Evolutionary conservation across 37 sponge, comb jelly and placozoan species (phyloP).

Genomic region (Agelas oroides): DNA sequence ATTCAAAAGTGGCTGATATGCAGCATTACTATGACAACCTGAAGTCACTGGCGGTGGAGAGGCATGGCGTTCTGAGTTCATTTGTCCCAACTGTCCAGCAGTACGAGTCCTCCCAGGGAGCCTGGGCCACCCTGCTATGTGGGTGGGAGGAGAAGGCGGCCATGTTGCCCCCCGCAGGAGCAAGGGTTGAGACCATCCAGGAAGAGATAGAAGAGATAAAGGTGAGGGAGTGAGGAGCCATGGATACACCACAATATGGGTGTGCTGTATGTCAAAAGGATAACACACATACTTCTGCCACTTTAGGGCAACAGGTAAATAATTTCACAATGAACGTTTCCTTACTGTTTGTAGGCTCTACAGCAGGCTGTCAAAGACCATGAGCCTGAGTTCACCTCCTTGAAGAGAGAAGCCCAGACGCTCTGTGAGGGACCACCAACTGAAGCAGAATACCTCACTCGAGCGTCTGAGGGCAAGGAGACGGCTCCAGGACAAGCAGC

Average conservation of each 20-base stretch:
- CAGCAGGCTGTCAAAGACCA: slow-evolving; percentile 40
- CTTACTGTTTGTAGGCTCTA: slow-evolving; percentile 20
- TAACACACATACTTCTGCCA: no score
- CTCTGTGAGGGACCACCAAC: slow-evolving; percentile 33
- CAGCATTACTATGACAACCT: slow-evolving; percentile 16
- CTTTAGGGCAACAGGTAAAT: no score
- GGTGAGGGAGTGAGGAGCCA: slow-evolving; percentile 14
- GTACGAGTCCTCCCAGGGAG: slow-evolving; percentile 52
- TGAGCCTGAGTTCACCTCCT: slow-evolving; percentile 56
- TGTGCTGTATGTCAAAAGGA: no score
- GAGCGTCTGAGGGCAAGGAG: background rate
- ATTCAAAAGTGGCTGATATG: slow-evolving; percentile 22
- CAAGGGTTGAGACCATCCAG: slow-evolving; percentile 22
- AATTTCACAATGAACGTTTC: no score
- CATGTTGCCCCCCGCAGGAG: slow-evolving; percentile 13
- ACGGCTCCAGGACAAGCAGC: background rate
- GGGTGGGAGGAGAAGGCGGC: slow-evolving; percentile 52
- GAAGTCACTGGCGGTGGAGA: slow-evolving; percentile 9
- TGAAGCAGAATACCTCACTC: background rate
- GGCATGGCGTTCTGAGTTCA: slow-evolving; percentile 7
- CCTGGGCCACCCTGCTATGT: slow-evolving; percentile 31
- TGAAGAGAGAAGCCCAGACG: slow-evolving; percentile 39
- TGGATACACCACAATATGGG: no score
- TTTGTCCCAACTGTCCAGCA: slow-evolving; percentile 50
- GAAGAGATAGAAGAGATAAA: slow-evolving; percentile 33